Evolutionary conservation across 2,113 vertebrate species (phyloP), one percentile per base, ranked within the genome.

Genomic region (Macaca fascicularis): DNA sequence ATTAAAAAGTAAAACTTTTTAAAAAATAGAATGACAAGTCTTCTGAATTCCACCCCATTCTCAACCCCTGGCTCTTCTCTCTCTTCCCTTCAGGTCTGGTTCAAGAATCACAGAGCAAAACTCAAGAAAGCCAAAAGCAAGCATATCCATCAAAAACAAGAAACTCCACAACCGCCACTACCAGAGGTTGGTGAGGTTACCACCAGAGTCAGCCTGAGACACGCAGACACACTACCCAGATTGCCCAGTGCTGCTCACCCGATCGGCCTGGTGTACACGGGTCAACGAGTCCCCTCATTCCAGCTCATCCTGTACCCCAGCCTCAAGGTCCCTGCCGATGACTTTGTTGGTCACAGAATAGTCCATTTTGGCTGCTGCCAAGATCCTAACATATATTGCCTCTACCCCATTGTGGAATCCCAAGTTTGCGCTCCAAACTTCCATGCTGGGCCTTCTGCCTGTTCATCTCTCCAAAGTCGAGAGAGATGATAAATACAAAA

Each of bases 61-160:
- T 25, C 35, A 20, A 30, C 50, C 35, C 35, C 1, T 11, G 1
- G 6, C 4, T 38, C 32, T n/a, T 6, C 25, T 57, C 59, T 93
- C 16, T 74, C 64, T 38, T 19, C 38, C 43, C 35, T 17, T 12
- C 52, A 95, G 84, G 79, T 86, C 5, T 96, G 94, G 96, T 87
- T 96, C 75, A 97, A 97, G 76, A 93, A 97, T 72, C 64, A 13
- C 16, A 72, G 90, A 87, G 93, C 86, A 43, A 93, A 88, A 88
- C 9, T 55, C 22, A 85, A 50, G 85, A 90, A 13, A 67, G 59
- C 45, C 55, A 78, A 30, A 14, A 3, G 8, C n/a, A 32, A 8
- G 12, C 1, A 7, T 1, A 13, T 12, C 2, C 85, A 27, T 5
- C 50, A 20, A 16, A 4, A 30, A 2, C 48, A 25, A 19, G 25